Evolutionary conservation across 2,113 vertebrate species (phyloP), one percentile per base, ranked within the genome.

Genomic region (Scortum barcoo): DNA sequence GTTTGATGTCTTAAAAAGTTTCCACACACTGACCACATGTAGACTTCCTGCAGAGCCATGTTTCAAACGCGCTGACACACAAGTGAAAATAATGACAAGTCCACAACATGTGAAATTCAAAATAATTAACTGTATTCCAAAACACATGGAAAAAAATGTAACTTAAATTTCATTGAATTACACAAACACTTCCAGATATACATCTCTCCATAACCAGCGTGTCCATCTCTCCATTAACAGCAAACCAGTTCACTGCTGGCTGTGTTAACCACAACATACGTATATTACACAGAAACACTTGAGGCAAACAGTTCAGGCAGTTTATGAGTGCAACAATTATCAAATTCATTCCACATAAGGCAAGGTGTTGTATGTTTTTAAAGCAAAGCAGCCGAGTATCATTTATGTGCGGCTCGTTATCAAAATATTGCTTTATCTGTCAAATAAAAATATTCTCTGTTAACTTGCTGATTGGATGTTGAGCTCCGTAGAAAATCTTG

Each of bases 371-470:
- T 76, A 71, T 30, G 57, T 57, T 77, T 57, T 54, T 78, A 83
- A 88, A 83, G 88, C 65, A 83, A 88, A 83, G 82, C 56, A 30
- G 40, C 66, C 24, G 57, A 78, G 70, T 74, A 80, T n/a, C n/a
- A 67, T 77, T 72, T 90, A 91, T 83, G 69, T 94, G 90, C 89
- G 93, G 76, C 66, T 84, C 69, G 78, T 80, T 93, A 94, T 88
- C 84, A 95, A 95, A 96, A 95, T 94, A 95, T 89, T 91, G 80
- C 85, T 93, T 87, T 46, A 74, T 90, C 76, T 89, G 78, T 89
- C 85, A 86, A 90, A 89, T 89, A 89, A 93, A 94, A 95, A 87
- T 93, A 94, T 80, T 88, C 66, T 91, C 77, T 61, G 70, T 56
- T 72, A 60, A 61, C 24, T 58, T 75, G 68, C 54, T 87, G 76